These are phyloP conservation scores for Phalanger gymnotis DNA, from an alignment of 2,797 vertebrate genomes.

Conservation along the genomic window DNA sequence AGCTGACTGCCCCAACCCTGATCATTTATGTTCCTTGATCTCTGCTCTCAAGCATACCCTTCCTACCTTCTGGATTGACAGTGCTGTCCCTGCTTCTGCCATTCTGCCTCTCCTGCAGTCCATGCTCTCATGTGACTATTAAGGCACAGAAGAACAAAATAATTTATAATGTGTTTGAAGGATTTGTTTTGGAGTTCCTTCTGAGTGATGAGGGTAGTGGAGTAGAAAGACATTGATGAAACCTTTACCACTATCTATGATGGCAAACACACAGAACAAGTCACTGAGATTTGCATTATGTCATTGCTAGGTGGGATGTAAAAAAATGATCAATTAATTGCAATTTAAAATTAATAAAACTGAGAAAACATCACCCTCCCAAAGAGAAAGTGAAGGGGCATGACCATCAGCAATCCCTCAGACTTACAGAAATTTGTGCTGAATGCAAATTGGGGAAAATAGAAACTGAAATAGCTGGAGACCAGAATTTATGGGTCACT, in stretches of 20 bases:
- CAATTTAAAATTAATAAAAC: not conserved
- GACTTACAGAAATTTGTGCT: conserved; percentile 6
- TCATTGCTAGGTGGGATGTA: not conserved
- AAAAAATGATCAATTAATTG: not conserved
- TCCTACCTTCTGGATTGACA: not conserved
- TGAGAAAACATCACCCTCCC: not conserved
- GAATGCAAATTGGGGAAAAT: not conserved
- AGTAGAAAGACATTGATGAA: not conserved
- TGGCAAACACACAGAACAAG: not conserved
- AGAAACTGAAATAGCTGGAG: not conserved
- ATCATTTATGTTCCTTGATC: not conserved
- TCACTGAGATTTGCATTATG: not conserved
- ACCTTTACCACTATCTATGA: not conserved
- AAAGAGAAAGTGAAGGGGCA: not conserved
- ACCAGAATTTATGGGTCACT: not conserved
- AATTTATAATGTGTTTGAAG: not conserved
- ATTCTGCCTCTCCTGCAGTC: not conserved
- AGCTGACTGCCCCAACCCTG: not conserved
- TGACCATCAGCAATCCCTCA: not conserved
- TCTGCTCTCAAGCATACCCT: not conserved
- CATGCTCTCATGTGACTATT: not conserved
- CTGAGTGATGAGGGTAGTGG: not conserved
- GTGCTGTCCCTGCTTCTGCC: not conserved
- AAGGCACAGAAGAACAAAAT: not conserved
- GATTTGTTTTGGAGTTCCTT: not conserved